Evolutionary conservation across 2,797 vertebrate species (phyloP).

Genomic region (Distichodus sexfasciatus): DNA sequence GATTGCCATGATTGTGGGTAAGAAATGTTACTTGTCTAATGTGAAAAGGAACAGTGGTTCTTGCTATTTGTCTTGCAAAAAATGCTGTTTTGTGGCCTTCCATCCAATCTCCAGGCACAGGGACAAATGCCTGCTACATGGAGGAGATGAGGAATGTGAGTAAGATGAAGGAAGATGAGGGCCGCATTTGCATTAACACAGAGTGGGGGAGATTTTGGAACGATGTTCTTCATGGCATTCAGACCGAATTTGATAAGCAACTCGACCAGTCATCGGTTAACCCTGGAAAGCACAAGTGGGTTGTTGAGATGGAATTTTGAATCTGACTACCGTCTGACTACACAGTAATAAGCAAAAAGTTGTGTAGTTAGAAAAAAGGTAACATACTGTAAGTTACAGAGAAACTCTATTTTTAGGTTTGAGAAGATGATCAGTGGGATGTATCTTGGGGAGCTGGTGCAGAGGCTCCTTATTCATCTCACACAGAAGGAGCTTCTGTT

Average conservation of each 20-base stretch:
- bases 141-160: constrained; percentile 74
- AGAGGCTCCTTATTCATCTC: constrained; percentile 69
- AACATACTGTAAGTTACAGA: neutral
- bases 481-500: constrained; percentile 68
- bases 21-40: too few relatives aligned
- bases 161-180: constrained; percentile 58
- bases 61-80: too few relatives aligned
- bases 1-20: too few relatives aligned
- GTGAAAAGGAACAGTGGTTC: too few relatives aligned
- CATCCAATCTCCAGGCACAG: too few relatives aligned
- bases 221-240: constrained; percentile 53
- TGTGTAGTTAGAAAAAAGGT: neutral
- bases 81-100: too few relatives aligned
- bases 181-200: constrained; percentile 80
- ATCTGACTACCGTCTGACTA: too few relatives aligned
- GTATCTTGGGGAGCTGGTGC: constrained; percentile 81
- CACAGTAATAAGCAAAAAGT: too few relatives aligned
- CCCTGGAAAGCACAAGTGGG: constrained; percentile 73
- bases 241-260: constrained; percentile 68
- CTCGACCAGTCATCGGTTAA: constrained; percentile 73
- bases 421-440: constrained; percentile 91
- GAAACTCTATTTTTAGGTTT: constrained; percentile 67
- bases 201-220: constrained; percentile 84
- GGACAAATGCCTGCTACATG: constrained; percentile 88
- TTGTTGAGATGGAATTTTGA: neutral